These are phyloP conservation scores for Henicopernis longicauda DNA, from an alignment of 2,113 vertebrate genomes.

Conservation along the genomic window DNA sequence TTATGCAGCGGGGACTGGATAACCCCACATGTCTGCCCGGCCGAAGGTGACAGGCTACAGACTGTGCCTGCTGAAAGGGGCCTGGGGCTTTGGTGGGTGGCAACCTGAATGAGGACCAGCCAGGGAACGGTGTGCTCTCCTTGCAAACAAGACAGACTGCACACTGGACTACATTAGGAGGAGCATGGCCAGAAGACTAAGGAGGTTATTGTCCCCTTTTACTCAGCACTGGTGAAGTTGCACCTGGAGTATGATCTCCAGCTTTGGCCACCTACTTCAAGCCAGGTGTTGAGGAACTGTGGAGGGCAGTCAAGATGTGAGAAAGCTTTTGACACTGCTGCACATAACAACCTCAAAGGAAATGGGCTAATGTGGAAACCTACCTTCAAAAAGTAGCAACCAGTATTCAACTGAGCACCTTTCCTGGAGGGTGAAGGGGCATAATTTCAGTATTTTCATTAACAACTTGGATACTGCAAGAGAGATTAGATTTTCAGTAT, in stretches of 20 bases:
- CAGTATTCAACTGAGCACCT: neutral
- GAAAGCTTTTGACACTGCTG: constrained; percentile 7
- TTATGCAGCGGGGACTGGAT: neutral
- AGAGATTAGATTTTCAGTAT: neutral
- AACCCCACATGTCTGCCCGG: neutral
- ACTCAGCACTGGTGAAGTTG: neutral
- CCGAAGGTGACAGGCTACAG: neutral
- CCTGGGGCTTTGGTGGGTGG: neutral
- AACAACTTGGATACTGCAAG: neutral
- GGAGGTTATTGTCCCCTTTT: neutral
- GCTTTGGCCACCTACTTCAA: neutral
- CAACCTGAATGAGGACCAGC: neutral
- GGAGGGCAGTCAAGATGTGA: neutral
- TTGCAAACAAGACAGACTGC: neutral
- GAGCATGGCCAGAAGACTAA: neutral
- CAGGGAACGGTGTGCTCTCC: neutral
- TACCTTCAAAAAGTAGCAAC: neutral
- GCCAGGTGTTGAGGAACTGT: neutral
- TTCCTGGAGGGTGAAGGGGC: neutral
- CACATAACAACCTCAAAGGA: neutral
- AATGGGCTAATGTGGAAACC: neutral
- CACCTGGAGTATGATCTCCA: neutral
- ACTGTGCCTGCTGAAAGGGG: neutral
- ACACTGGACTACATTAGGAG: neutral
- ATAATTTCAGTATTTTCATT: neutral